Evolutionary conservation across 2,113 vertebrate species (phyloP).

Genomic region (Galbula dea): DNA sequence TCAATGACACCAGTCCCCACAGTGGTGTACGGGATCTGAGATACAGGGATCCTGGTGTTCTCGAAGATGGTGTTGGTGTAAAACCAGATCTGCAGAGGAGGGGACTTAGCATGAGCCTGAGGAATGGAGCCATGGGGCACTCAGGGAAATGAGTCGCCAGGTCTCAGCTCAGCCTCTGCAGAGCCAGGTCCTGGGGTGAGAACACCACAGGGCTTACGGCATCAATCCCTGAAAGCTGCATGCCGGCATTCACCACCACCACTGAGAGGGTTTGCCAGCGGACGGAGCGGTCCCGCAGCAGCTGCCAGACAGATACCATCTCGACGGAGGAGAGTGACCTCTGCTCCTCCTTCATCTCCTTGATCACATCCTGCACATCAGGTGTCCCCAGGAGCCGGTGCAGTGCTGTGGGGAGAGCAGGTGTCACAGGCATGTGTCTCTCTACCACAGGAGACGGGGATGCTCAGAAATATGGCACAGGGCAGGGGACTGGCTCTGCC

Average conservation of each 20-base stretch:
- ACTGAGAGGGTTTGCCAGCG: slow-evolving; percentile 86
- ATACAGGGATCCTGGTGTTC: slow-evolving; percentile 75
- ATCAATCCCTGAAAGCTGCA: slow-evolving; percentile 91
- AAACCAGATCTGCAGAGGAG: slow-evolving; percentile 85
- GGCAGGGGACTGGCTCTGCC: neutral
- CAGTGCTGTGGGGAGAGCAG: slow-evolving; percentile 65
- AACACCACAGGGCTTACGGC: slow-evolving; percentile 68
- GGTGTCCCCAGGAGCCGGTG: slow-evolving; percentile 72
- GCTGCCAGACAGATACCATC: slow-evolving; percentile 71
- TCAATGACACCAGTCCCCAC: slow-evolving; percentile 86
- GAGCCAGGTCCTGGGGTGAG: rapidly evolving
- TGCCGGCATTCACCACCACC: slow-evolving; percentile 82
- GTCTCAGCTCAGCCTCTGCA: neutral
- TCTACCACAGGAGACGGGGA: neutral
- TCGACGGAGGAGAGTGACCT: slow-evolving; percentile 74
- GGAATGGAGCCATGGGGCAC: rapidly evolving
- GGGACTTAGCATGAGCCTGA: rapidly evolving
- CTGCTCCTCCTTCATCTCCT: slow-evolving; percentile 89
- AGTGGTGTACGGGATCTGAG: slow-evolving; percentile 84
- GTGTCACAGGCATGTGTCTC: rapidly evolving
- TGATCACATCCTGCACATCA: slow-evolving; percentile 77
- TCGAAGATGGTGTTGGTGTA: slow-evolving; percentile 89
- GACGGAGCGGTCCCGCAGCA: slow-evolving; percentile 75
- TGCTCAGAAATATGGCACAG: neutral
- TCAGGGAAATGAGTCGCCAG: neutral